phyloP scores from a whole-genome alignment of 2,113 vertebrate species.

The Cyanoramphus novaezelandiae region DNA sequence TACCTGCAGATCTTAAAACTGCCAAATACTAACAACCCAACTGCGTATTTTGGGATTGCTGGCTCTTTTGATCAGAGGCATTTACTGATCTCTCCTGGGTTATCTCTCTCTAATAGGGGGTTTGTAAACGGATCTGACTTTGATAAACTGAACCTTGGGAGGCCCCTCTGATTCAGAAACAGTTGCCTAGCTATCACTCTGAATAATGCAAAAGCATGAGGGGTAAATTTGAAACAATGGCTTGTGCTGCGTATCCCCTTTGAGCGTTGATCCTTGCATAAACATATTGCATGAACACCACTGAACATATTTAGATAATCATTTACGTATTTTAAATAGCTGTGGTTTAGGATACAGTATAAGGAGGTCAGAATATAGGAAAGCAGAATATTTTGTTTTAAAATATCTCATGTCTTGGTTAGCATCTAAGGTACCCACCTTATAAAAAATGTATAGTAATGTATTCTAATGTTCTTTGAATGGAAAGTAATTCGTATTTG shows the following conservation, averaged over 20 bases:
- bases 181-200: not conserved
- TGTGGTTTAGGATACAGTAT: not conserved
- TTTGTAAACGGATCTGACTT: not conserved
- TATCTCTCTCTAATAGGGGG: not conserved
- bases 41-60: not conserved
- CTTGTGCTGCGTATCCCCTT: not conserved
- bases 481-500: not conserved
- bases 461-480: not conserved
- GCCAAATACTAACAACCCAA: not conserved
- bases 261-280: not conserved
- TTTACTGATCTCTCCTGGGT: not conserved
- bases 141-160: not conserved
- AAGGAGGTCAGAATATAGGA: not conserved
- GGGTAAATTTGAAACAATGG: not conserved
- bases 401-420: not conserved
- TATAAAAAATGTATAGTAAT: not conserved
- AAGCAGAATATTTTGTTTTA: not conserved
- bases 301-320: not conserved
- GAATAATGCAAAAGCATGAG: not conserved
- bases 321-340: not conserved
- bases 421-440: not conserved
- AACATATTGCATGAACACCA: not conserved
- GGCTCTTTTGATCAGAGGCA: not conserved
- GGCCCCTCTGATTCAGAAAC: not conserved
- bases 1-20: not conserved